Evolutionary conservation across 2,797 vertebrate genomes (phyloP).

Genomic region (Cynopterus sphinx): DNA sequence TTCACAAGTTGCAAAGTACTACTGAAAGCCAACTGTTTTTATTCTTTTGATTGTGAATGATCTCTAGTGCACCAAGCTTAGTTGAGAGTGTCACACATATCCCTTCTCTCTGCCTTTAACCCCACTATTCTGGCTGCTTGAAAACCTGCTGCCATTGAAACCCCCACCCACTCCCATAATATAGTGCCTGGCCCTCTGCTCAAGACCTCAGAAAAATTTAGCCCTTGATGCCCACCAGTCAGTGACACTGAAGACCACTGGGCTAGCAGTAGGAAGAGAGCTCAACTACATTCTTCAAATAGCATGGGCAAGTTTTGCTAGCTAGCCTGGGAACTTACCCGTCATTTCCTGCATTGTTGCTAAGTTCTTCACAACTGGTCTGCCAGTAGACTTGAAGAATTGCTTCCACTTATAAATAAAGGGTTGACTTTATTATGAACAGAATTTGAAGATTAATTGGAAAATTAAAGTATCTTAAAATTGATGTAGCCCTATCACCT

Average conservation of each 20-base stretch:
- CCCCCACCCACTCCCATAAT: neutral
- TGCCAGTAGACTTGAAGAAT: neutral
- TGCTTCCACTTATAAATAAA: neutral
- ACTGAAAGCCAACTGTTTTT: neutral
- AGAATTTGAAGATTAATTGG: constrained; percentile 8
- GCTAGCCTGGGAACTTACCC: neutral
- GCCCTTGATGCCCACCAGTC: neutral
- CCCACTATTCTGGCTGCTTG: neutral
- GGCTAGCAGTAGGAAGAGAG: neutral
- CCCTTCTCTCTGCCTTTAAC: neutral
- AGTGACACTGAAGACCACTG: neutral
- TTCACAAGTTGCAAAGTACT: neutral
- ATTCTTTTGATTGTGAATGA: neutral
- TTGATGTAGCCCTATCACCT: neutral
- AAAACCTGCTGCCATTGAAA: neutral
- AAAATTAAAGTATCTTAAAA: constrained; percentile 32
- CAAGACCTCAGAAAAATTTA: neutral
- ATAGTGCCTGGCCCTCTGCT: neutral
- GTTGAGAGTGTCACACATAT: neutral
- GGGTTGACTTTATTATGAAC: neutral
- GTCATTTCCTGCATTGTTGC: neutral
- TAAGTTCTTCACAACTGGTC: neutral
- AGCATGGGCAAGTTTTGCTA: neutral
- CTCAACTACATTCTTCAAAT: neutral
- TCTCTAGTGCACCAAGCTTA: neutral